Evolutionary conservation across 1,140 invertebrate genomes (phyloP).

Genomic region (Venustaconcha ellipsiformis): DNA sequence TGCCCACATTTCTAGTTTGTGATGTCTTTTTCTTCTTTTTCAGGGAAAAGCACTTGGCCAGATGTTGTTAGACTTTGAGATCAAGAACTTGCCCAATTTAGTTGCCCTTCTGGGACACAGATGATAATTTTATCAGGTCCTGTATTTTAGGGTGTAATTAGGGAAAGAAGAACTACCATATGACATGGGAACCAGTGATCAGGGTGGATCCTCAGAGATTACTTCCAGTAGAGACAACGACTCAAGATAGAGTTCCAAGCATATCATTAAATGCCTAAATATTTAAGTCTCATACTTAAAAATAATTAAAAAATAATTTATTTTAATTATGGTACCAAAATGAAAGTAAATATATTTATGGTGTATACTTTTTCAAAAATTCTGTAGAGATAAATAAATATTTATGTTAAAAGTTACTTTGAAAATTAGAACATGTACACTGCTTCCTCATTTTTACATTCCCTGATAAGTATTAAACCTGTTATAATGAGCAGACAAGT

Average conservation of each 20-base stretch:
- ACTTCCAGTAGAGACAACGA: neutral
- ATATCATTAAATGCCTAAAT: neutral
- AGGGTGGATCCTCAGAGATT: neutral
- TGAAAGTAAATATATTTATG: too few species aligned
- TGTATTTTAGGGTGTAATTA: too few species aligned
- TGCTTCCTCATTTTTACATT: too few species aligned
- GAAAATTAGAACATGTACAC: too few species aligned
- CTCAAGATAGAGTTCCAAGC: neutral
- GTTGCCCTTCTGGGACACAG: neutral
- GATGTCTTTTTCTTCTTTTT: conserved; percentile 21
- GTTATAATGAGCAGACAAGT: too few species aligned
- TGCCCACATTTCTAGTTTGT: neutral
- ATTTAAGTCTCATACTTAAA: too few species aligned
- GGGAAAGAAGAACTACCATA: neutral
- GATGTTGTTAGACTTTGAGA: conserved; percentile 68
- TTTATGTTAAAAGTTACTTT: too few species aligned
- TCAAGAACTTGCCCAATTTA: conserved; percentile 65
- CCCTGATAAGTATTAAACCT: too few species aligned
- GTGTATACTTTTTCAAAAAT: too few species aligned
- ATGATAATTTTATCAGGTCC: neutral
- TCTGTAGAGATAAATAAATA: too few species aligned
- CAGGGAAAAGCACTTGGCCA: conserved; percentile 71
- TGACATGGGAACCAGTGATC: neutral
- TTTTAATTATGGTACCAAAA: too few species aligned
- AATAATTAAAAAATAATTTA: too few species aligned